These are phyloP conservation scores for Potorous gilbertii DNA, from an alignment of 2,797 vertebrate species.

Conservation along the genomic window DNA sequence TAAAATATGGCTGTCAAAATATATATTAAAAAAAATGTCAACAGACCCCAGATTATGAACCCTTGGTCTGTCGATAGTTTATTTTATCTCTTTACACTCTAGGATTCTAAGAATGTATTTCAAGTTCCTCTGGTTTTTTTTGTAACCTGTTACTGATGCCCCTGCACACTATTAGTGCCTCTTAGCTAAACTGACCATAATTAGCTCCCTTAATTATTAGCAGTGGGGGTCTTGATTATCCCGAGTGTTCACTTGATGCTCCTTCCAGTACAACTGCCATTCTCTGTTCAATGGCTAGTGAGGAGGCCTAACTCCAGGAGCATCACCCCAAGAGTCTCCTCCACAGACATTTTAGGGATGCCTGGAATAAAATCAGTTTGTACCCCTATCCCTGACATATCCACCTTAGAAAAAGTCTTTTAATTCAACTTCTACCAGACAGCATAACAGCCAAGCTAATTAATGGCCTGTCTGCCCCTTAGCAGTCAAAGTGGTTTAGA, in stretches of 20 bases:
- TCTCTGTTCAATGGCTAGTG: not conserved
- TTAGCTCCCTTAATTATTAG: not conserved
- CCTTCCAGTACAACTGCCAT: not conserved
- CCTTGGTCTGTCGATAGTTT: not conserved
- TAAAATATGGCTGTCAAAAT: not conserved
- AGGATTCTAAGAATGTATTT: not conserved
- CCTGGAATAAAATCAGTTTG: not conserved
- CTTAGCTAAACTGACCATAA: not conserved
- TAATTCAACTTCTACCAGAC: slow-evolving; percentile 43
- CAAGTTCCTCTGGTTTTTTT: not conserved
- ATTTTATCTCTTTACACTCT: not conserved
- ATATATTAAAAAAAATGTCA: not conserved
- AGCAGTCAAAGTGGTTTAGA: slow-evolving; percentile 60
- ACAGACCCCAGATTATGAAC: not conserved
- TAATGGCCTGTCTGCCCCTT: slow-evolving; percentile 61
- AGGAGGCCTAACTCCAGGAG: not conserved
- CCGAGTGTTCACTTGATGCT: not conserved
- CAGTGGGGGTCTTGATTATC: not conserved
- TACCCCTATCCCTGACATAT: not conserved
- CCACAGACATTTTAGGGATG: not conserved
- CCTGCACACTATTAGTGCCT: not conserved
- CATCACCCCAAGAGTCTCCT: not conserved
- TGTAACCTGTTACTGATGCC: not conserved
- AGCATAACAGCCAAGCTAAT: slow-evolving; percentile 62
- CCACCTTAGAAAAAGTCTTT: slow-evolving; percentile 54